These are phyloP conservation scores for Limnephilus rhombicus DNA, from an alignment of 2,888 invertebrate species.

Conservation along the genomic window DNA sequence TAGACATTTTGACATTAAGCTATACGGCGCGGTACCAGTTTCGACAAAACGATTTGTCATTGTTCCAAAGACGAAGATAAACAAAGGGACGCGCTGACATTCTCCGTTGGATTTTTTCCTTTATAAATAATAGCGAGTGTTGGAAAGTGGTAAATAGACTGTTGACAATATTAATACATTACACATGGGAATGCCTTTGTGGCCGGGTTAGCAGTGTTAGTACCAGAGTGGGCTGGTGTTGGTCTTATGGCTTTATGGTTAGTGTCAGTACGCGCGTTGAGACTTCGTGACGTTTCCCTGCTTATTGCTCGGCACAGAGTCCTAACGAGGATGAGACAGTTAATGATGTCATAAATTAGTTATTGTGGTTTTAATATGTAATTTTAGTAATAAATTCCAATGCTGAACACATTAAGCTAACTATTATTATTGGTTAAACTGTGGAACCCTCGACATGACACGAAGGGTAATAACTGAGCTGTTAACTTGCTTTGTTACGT, in stretches of 20 bases:
- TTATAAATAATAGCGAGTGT: constrained; percentile 52
- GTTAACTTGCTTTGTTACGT: neutral
- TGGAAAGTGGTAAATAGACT: constrained; percentile 45
- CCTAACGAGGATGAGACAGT: constrained; percentile 37
- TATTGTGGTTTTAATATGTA: constrained; percentile 46
- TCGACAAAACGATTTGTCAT: constrained; percentile 62
- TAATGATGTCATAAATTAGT: constrained; percentile 51
- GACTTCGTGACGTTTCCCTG: neutral
- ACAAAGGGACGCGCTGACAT: constrained; percentile 57
- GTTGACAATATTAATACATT: constrained; percentile 61
- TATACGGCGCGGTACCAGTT: constrained; percentile 56
- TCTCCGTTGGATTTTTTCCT: constrained; percentile 49
- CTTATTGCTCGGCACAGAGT: neutral
- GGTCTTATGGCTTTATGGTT: neutral
- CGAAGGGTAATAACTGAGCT: neutral
- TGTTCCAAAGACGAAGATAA: constrained; percentile 49
- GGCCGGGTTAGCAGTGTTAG: constrained; percentile 14
- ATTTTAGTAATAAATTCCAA: constrained; percentile 40
- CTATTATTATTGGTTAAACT: neutral
- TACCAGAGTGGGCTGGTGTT: neutral
- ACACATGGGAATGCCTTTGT: constrained; percentile 30
- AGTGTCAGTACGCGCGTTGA: neutral
- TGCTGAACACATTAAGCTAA: constrained; percentile 21
- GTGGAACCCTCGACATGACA: neutral
- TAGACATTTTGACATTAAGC: constrained; percentile 61